phyloP scores from a whole-genome alignment of 2,888 invertebrate species.

The Hydropsyche betteni region DNA sequence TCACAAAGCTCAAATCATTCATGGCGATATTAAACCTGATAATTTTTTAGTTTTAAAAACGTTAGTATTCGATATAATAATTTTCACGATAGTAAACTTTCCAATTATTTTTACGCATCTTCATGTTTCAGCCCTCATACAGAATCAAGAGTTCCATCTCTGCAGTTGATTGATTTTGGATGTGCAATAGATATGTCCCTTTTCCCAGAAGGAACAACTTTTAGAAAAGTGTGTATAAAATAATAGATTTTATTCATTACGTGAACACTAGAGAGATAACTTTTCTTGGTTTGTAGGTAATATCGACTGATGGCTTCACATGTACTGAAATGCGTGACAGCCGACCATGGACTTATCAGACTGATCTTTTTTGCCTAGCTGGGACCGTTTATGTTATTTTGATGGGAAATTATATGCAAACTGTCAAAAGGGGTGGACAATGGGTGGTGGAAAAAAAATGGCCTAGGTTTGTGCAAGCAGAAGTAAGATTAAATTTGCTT shows the following conservation, averaged over 20 bases:
- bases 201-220: conserved; percentile 80
- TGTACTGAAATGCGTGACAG: conserved; percentile 92
- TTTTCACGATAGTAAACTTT: neutral
- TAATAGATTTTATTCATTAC: neutral
- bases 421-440: conserved; percentile 69
- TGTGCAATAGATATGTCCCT: conserved; percentile 92
- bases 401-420: conserved; percentile 90
- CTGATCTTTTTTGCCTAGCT: conserved; percentile 89
- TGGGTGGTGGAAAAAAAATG: conserved; percentile 78
- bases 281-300: conserved; percentile 61
- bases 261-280: conserved; percentile 42
- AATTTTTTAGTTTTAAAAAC: conserved; percentile 85
- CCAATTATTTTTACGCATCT: neutral
- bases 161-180: conserved; percentile 94
- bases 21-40: conserved; percentile 95
- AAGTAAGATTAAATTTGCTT: neutral
- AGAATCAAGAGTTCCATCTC: conserved; percentile 71
- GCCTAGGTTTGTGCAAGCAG: conserved; percentile 68
- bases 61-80: conserved; percentile 62
- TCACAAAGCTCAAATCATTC: conserved; percentile 88
- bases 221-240: conserved; percentile 65
- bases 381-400: conserved; percentile 87
- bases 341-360: conserved; percentile 93
- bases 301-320: conserved; percentile 80
- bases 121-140: conserved; percentile 66